Percentiles rank a stretch among this genome's conserved stretches.
phyloP scores from a whole-genome alignment of 2,113 vertebrate genomes.

The Proteles cristata region DNA sequence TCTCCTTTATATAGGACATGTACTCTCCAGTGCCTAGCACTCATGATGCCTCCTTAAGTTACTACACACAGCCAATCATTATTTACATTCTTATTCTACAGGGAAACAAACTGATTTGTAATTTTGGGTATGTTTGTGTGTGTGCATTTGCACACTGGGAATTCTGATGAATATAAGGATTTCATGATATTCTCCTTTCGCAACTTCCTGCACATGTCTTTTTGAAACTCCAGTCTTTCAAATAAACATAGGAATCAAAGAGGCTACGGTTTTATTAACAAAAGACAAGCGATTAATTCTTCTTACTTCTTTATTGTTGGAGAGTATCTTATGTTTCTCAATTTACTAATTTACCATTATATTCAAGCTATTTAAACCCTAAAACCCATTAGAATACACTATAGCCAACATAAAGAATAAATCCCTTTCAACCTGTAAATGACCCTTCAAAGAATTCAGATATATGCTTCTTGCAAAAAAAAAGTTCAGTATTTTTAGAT shows the following conservation, averaged over 20 bases:
- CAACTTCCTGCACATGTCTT: not conserved
- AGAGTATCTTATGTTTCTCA: slow-evolving; percentile 30
- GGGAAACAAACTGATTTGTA: not conserved
- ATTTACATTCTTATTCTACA: not conserved
- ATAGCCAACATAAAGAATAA: slow-evolving; percentile 37
- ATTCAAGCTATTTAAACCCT: slow-evolving; percentile 50
- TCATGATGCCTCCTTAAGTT: not conserved
- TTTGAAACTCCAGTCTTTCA: slow-evolving; percentile 9
- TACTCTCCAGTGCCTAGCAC: not conserved
- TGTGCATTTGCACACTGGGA: not conserved
- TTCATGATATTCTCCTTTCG: not conserved
- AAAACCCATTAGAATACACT: not conserved
- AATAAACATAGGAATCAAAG: slow-evolving; percentile 37
- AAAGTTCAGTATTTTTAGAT: not conserved
- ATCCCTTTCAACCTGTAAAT: slow-evolving; percentile 22
- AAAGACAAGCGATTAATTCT: not conserved
- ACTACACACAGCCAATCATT: not conserved
- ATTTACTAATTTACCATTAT: slow-evolving; percentile 42
- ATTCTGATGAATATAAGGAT: not conserved
- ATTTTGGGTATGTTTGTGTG: not conserved
- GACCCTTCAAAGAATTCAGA: not conserved
- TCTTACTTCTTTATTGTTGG: slow-evolving; percentile 26
- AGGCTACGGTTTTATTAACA: not conserved
- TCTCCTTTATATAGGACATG: not conserved
- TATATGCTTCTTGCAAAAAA: slow-evolving; percentile 18